Conservation (phyloP, 2,113 vertebrate genomes). For the Cygnus buccinator region DNA sequence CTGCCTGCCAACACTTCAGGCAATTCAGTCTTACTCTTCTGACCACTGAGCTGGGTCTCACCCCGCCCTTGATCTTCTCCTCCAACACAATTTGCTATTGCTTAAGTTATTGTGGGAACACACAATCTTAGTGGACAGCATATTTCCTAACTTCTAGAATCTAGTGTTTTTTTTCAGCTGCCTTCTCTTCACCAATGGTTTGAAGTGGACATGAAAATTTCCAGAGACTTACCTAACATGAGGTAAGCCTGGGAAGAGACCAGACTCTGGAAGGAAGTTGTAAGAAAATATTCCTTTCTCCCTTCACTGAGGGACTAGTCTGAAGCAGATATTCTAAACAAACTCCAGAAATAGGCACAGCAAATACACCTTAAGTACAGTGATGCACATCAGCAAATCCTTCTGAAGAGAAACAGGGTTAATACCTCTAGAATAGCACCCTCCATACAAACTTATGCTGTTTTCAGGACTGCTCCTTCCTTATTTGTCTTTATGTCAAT, state of each 20-base stretch:
- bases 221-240: neutral
- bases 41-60: neutral
- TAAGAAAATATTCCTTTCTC: neutral
- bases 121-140: neutral
- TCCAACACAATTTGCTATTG: neutral
- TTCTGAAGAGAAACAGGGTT: neutral
- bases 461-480: neutral
- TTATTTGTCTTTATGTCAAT: neutral
- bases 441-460: neutral
- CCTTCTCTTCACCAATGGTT: too few relatives aligned
- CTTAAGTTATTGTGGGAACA: neutral
- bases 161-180: neutral
- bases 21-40: neutral
- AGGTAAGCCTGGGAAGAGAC: neutral
- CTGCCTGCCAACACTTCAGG: neutral
- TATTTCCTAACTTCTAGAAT: neutral
- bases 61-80: neutral
- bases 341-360: neutral
- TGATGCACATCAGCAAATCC: neutral
- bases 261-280: neutral
- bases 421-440: neutral
- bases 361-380: too few relatives aligned
- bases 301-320: neutral
- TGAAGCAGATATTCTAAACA: neutral
- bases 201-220: neutral